Conservation (phyloP, 2,888 invertebrate species). For the Euclidia mi region DNA sequence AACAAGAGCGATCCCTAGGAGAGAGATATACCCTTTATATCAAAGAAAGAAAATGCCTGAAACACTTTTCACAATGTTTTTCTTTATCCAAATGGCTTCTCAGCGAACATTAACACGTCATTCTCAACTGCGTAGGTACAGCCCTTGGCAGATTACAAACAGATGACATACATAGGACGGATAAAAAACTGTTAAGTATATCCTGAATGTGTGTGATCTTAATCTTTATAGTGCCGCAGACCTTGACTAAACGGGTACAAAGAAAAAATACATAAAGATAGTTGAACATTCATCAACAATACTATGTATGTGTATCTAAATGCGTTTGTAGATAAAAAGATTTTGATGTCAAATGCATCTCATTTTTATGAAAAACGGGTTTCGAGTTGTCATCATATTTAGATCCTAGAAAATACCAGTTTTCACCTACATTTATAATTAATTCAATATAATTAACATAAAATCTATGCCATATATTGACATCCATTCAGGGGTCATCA, state of each 20-base stretch:
- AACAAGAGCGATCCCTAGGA: too few species aligned
- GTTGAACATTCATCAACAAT: slow-evolving; percentile 17
- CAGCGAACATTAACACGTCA: background rate
- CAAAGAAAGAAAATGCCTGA: too few species aligned
- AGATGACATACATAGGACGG: slow-evolving; percentile 33
- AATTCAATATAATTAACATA: too few species aligned
- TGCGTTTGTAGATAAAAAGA: slow-evolving; percentile 1
- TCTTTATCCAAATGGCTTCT: background rate
- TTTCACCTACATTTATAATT: too few species aligned
- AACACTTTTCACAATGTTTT: too few species aligned
- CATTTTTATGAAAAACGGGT: slow-evolving; percentile 2
- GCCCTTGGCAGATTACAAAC: slow-evolving; percentile 17
- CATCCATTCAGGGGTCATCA: too few species aligned
- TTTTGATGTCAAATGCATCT: background rate
- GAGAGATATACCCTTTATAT: too few species aligned
- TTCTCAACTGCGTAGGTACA: background rate
- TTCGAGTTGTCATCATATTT: too few species aligned
- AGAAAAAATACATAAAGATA: slow-evolving; percentile 29
- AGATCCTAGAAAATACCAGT: too few species aligned
- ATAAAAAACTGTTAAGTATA: slow-evolving; percentile 49
- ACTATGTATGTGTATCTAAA: too few species aligned
- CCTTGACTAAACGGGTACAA: slow-evolving; percentile 50
- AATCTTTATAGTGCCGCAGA: slow-evolving; percentile 59
- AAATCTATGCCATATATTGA: too few species aligned
- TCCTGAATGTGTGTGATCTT: slow-evolving; percentile 49